These are phyloP conservation scores for Xiphophorus hellerii DNA, from an alignment of 2,113 vertebrate genomes.

Conservation along the genomic window DNA sequence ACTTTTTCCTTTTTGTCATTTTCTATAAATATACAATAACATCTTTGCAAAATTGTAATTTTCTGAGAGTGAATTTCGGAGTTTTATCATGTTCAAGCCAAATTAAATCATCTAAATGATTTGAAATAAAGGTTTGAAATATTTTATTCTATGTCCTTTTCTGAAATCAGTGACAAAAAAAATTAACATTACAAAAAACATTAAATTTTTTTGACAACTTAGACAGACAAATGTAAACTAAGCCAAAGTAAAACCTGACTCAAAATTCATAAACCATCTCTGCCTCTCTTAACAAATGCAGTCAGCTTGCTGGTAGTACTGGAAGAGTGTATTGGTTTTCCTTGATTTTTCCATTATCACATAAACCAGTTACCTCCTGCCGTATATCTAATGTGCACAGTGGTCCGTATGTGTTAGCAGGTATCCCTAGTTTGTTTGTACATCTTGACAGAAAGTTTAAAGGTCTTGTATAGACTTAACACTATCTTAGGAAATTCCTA, in stretches of 20 bases:
- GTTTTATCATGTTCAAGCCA: too few species aligned
- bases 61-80: too few species aligned
- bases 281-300: background rate
- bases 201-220: background rate
- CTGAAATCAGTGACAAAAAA: too few species aligned
- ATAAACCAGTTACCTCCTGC: background rate
- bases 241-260: background rate
- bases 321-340: constrained; percentile 10
- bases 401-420: background rate
- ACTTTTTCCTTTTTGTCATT: too few species aligned
- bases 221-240: background rate
- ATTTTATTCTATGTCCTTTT: too few species aligned
- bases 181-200: too few species aligned
- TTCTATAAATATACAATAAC: too few species aligned
- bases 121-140: too few species aligned
- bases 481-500: background rate
- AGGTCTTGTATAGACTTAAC: constrained; percentile 8
- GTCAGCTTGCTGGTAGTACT: background rate
- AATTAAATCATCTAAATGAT: too few species aligned
- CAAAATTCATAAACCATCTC: background rate
- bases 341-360: background rate
- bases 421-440: constrained; percentile 24
- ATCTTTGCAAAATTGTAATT: too few species aligned
- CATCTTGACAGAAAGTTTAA: constrained; percentile 2
- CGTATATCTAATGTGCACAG: background rate